Base-by-base conservation (phyloP, 1,140 invertebrate genomes). In the Wiebesia pumilae region DNA sequence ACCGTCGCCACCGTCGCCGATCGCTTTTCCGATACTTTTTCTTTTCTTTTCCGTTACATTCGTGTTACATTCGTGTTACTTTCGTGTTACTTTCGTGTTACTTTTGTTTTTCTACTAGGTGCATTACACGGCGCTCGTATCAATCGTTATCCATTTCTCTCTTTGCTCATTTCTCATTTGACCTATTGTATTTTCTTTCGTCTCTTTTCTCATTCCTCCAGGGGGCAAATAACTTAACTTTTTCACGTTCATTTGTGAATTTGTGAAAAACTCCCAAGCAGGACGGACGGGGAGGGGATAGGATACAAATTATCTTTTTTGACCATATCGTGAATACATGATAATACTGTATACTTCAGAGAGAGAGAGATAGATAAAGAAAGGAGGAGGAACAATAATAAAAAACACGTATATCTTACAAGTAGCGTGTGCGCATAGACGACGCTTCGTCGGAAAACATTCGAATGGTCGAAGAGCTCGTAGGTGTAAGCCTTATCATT, bases 151-250 rank as follows among this genome's bases (percentile, higher is more conserved):
- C 88, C 86, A 86, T 85, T 80, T 86, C 84, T 86, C 78, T 86
- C 84, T 85, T 80, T 86, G 54, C 62, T 85, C 51, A 43, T 43
- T 65, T 87, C 67, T 81, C 43, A 86, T 62, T 83, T 87, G 62
- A 89, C 88, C 90, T 91, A 89, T 89, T 88, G 90, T 91, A 91
- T 91, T 91, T 90, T 92, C 88, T 91, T 91, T 90, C 89, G 80
- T 90, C 81, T 81, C 16, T 38, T 62, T 10, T 69, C 27, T 54
- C 14, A 35, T 30, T 54, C 7, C 47, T 89, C 88, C 90, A 90
- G 84, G 89, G 90, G 89, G 88, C 88, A 89, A 87, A 3, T 33
- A 40, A 43, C 71, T 85, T 58, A 86, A 82, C 77, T 51, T 79
- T 33, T 38, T 79, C 3, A 62, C n/a, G n/a, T n/a, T n/a, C n/a